Evolutionary conservation across 2,797 vertebrate species (phyloP).

Genomic region (Babyrousa celebensis): DNA sequence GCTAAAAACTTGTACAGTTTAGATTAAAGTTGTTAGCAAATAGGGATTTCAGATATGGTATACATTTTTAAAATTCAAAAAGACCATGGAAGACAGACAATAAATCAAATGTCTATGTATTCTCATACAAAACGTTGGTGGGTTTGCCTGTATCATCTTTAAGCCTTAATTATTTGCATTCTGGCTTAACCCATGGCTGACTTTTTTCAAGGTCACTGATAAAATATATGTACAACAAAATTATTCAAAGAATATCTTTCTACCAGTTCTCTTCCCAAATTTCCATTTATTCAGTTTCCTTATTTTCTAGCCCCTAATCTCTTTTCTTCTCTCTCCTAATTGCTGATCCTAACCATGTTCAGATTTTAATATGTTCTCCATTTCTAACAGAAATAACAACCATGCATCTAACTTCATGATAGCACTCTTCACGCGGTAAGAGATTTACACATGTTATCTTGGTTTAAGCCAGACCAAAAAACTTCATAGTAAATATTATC

Average conservation of each 20-base stretch:
- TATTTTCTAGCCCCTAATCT: slow-evolving; percentile 24
- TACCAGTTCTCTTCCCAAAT: background rate
- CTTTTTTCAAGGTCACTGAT: background rate
- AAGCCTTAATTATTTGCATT: slow-evolving; percentile 19
- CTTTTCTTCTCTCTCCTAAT: background rate
- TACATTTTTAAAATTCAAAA: background rate
- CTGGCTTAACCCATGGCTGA: background rate
- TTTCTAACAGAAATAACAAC: slow-evolving; percentile 3
- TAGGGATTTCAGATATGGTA: slow-evolving; percentile 52
- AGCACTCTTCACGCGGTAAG: background rate
- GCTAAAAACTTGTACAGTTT: background rate
- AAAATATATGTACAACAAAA: slow-evolving; percentile 55
- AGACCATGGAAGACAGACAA: slow-evolving; percentile 20
- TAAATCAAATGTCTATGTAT: background rate
- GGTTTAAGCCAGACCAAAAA: slow-evolving; percentile 39
- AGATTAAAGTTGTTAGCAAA: background rate
- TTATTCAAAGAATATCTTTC: background rate
- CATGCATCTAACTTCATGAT: background rate
- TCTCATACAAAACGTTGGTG: background rate
- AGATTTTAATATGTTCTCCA: background rate
- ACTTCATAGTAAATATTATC: background rate
- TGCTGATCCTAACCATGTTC: background rate
- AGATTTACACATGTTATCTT: background rate
- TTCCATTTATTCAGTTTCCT: slow-evolving; percentile 5
- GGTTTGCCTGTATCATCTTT: background rate